Evolutionary conservation across 1,140 invertebrate species (phyloP), one percentile per base, ranked within the genome.

Genomic region (Lethrus apterus): DNA sequence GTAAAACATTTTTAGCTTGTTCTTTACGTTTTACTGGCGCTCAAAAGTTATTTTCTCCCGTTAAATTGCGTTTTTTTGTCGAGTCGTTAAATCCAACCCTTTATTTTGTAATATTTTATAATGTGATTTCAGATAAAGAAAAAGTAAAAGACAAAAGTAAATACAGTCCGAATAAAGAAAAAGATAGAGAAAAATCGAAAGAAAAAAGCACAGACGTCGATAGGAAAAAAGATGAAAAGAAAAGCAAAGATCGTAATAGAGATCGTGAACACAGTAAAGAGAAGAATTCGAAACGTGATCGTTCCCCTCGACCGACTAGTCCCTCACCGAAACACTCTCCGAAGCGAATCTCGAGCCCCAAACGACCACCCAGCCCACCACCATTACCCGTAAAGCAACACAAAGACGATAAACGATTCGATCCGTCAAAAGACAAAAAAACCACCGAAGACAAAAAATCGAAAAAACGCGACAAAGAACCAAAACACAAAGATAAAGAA

Each of bases 261-360:
- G 82, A 83, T 13, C 68, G 69, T 46, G 78, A 79, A 75, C 80
- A 55, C 77, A 83, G 9, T 79, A 80, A 65, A 49, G 59, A 62
- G 4, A 56, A 53, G 44, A 51, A 29, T 29, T 17, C 35, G 19
- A 57, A 56, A 44, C 52, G 46, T 26, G 51, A 59, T 26, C 58
- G 55, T 36, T 55, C 57, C 1, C 52, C 65, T 2, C 54, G 41
- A 48, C 21, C 34, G 18, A 49, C 40, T 46, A 58, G 56, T 50
- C 46, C 50, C 2, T 54, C 46, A 15, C 58, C 58, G 26, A 59
- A 54, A 50, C 48, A 50, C 42, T 72, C 72, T 34, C 72, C 73
- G 21, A 71, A 70, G 50, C 41, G 55, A 38, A 11, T 46, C 10
- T 51, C 52, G 1, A 63, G 65, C 46, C 74, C 76, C n/a, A 82